phyloP scores from a whole-genome alignment of 2,888 invertebrate species.

The Acrobasis repandana region DNA sequence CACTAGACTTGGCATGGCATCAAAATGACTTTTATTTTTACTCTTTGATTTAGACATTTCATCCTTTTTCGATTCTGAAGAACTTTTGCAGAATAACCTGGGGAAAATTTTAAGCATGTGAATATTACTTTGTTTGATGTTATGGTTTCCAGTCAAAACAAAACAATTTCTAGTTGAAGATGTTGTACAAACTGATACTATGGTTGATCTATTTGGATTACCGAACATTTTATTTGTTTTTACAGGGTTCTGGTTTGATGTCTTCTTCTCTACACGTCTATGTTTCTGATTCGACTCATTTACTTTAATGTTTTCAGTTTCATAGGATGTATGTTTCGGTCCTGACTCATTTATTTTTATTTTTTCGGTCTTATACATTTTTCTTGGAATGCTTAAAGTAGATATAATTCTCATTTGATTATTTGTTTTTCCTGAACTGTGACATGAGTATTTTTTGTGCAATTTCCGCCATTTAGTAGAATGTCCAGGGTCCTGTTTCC shows the following conservation, averaged over 20 bases:
- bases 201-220: not conserved
- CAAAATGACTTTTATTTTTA: constrained; percentile 33
- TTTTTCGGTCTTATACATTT: constrained; percentile 45
- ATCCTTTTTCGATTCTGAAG: not conserved
- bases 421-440: constrained; percentile 49
- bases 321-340: not conserved
- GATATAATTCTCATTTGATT: constrained; percentile 59
- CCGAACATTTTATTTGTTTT: not conserved
- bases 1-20: constrained; percentile 47
- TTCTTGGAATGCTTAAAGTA: constrained; percentile 66
- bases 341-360: constrained; percentile 24
- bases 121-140: not conserved
- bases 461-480: constrained; percentile 11
- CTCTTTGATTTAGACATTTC: not conserved
- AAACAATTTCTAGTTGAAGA: constrained; percentile 13
- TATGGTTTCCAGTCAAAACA: not conserved
- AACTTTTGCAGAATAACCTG: not conserved
- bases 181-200: not conserved
- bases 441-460: constrained; percentile 33
- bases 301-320: no score
- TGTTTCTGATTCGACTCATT: no score
- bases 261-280: no score
- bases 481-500: constrained; percentile 33
- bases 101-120: constrained; percentile 8
- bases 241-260: no score